Percentiles rank a stretch among this genome's conserved stretches.
Evolutionary conservation across 2,797 vertebrate species (phyloP).

Genomic region (Cyprinella venusta): DNA sequence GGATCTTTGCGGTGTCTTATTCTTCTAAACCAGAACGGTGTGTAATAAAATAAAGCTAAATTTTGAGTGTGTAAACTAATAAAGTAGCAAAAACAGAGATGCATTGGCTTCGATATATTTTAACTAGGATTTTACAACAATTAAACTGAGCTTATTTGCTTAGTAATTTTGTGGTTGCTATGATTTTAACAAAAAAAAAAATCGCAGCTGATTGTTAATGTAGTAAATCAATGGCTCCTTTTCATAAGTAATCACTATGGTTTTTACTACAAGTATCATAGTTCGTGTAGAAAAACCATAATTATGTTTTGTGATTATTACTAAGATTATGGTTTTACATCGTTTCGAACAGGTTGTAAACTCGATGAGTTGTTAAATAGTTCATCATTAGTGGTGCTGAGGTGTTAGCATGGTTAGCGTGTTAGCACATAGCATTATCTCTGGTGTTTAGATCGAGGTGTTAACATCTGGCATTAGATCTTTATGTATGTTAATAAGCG

Average conservation of each 20-base stretch:
- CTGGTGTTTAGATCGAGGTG: slow-evolving; percentile 1
- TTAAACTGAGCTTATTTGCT: not conserved
- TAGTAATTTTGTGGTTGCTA: not conserved
- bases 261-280: not conserved
- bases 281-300: not conserved
- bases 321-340: not conserved
- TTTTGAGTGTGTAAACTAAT: too few relatives aligned
- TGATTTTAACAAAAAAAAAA: not conserved
- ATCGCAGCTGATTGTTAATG: not conserved
- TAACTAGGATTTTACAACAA: not conserved
- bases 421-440: not conserved
- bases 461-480: slow-evolving; percentile 10
- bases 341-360: not conserved
- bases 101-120: too few relatives aligned
- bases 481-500: not conserved
- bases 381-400: not conserved
- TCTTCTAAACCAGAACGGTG: not conserved
- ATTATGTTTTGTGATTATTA: too few relatives aligned
- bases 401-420: not conserved
- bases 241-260: not conserved
- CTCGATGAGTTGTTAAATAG: not conserved
- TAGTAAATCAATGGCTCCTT: not conserved
- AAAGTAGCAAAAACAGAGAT: not conserved
- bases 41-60: too few relatives aligned
- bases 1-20: not conserved